Conservation (phyloP, 2,888 invertebrate genomes). For the Gandaritis pyraliata region DNA sequence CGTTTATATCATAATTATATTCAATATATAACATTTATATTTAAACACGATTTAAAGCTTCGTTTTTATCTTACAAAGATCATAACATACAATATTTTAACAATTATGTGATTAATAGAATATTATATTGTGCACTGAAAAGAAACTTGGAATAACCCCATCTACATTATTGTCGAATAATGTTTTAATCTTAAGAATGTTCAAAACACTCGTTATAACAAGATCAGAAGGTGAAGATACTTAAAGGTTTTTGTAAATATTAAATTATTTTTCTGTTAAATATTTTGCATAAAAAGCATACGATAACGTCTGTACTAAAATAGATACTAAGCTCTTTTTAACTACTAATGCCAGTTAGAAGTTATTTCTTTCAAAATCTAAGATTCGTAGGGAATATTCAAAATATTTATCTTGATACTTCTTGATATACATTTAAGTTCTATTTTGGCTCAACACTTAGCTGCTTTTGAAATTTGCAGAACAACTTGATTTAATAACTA, state of each 20-base stretch:
- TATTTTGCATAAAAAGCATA: slow-evolving; percentile 20
- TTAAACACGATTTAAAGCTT: slow-evolving; percentile 81
- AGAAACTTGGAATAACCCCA: slow-evolving; percentile 48
- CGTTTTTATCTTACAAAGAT: slow-evolving; percentile 71
- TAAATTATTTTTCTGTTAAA: slow-evolving; percentile 6
- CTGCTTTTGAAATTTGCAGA: slow-evolving; percentile 4
- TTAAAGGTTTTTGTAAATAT: slow-evolving; percentile 8
- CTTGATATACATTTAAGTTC: background rate
- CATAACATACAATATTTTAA: slow-evolving; percentile 52
- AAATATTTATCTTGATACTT: no score
- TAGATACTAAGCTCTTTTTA: slow-evolving; percentile 30
- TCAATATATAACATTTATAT: slow-evolving; percentile 50
- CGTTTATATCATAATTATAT: slow-evolving; percentile 33
- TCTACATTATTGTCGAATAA: slow-evolving; percentile 80
- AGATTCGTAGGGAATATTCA: background rate
- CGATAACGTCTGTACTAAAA: slow-evolving; percentile 7
- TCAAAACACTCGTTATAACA: slow-evolving; percentile 60
- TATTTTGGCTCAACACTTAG: slow-evolving; percentile 6
- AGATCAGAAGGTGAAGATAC: slow-evolving; percentile 17
- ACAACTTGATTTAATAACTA: slow-evolving; percentile 10
- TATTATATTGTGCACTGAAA: slow-evolving; percentile 36
- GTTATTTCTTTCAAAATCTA: background rate
- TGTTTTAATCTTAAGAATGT: slow-evolving; percentile 58
- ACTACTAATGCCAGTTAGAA: slow-evolving; percentile 10
- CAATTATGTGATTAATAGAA: slow-evolving; percentile 31